These are phyloP conservation scores for Zophobas morio DNA, from an alignment of 1,140 invertebrate species.

Conservation along the genomic window DNA sequence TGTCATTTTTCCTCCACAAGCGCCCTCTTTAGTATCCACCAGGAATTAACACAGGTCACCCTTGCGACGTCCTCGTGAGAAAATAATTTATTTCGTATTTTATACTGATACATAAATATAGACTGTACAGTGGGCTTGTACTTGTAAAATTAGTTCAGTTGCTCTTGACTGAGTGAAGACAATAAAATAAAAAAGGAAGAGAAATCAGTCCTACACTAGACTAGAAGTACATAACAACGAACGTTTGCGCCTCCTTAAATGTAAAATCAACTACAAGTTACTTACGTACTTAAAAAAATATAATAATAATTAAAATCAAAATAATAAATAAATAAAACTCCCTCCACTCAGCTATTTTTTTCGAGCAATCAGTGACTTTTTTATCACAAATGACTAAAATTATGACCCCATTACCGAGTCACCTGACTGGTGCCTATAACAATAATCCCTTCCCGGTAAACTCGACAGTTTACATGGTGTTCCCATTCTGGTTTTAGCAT, in stretches of 20 bases:
- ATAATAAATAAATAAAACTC: no score
- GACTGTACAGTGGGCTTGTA: not conserved
- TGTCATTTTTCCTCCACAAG: no score
- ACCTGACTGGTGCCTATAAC: constrained; percentile 60
- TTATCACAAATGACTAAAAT: constrained; percentile 15
- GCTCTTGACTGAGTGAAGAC: no score
- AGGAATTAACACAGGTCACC: not conserved
- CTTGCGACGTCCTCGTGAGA: not conserved
- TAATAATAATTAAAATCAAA: no score
- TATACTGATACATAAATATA: not conserved
- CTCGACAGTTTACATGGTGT: constrained; percentile 62
- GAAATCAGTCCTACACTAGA: constrained; percentile 25
- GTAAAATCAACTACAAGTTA: no score
- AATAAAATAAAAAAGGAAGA: no score
- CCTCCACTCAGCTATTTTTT: no score
- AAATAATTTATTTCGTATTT: not conserved
- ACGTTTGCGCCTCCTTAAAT: no score
- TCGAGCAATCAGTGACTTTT: no score
- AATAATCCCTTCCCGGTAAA: constrained; percentile 61
- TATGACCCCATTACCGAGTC: constrained; percentile 56
- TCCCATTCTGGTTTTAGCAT: constrained; percentile 62
- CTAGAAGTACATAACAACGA: constrained; percentile 11
- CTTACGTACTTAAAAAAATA: no score
- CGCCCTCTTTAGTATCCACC: no score
- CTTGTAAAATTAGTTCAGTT: not conserved